Evolutionary conservation across 2,888 invertebrate species (phyloP), one percentile per base, ranked within the genome.

Genomic region (Amiota minor): DNA sequence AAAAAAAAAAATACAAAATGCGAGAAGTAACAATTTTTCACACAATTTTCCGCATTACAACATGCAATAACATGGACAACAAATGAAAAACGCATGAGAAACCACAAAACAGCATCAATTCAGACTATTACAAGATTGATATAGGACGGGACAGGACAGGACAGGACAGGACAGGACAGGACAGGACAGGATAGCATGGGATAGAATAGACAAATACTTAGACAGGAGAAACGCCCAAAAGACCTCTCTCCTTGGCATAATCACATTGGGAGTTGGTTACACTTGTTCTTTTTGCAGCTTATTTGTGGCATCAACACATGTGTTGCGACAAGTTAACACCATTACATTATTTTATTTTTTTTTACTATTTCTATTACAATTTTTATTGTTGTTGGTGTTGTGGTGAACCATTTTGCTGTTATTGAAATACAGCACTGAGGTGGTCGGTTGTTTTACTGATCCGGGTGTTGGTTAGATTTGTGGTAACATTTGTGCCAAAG

Each of bases 401-500:
- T 47, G 70, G 72, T 76, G 50, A 56, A 76, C 76, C 76, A 77
- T 77, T 77, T 77, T 77, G 76, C 4, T 61, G 76, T 75, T 77
- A 20, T 59, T 71, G 14, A 23, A n/a, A 62, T 50, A n/a, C 65
- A 45, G 61, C 56, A 45, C 35, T 18, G 16, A 50, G 20, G 61
- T 46, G 49, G 49, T 61, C 59, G 23, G 1, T 3, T 23, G 23
- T 23, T 23, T 23, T 59, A 62, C 23, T 46, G 67, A 23, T 68
- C 23, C 12, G 53, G 23, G 73, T 74, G 79, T 68, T 79, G 77
- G 79, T 79, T 79, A 84, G 84, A 84, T 83, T 82, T 85, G 62
- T 79, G 83, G 86, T 80, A 83, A 81, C 83, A 83, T 84, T 83
- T 83, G 83, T 77, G 81, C 83, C 80, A 84, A 83, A 83, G 83